Conservation (phyloP, 2,113 vertebrate genomes). For the Calyptomena viridis region DNA sequence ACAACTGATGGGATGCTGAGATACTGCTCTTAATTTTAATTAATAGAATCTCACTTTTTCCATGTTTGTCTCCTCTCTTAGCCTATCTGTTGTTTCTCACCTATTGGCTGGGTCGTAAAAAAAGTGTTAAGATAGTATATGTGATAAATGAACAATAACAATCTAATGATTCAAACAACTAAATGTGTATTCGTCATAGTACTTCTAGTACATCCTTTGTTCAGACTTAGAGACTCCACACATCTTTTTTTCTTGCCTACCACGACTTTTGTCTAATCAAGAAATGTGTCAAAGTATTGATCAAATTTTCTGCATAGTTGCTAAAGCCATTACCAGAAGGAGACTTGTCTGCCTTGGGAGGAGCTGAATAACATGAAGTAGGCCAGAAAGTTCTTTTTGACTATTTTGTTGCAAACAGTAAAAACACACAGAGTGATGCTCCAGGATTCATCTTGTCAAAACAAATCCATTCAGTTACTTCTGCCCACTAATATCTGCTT, state of each 20-base stretch:
- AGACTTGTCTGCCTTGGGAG: not conserved
- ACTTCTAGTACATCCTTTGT: not conserved
- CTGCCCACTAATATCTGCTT: not conserved
- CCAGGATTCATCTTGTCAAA: not conserved
- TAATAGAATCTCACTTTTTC: not conserved
- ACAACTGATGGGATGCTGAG: not conserved
- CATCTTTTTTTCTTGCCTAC: not conserved
- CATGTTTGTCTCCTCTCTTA: not conserved
- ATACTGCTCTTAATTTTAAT: not conserved
- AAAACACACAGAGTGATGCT: not conserved
- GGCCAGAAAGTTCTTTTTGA: not conserved
- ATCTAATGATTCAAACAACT: not conserved
- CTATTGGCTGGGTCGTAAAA: not conserved
- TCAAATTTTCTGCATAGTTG: conserved; percentile 4
- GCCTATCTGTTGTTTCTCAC: not conserved
- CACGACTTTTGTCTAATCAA: not conserved
- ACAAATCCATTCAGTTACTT: not conserved
- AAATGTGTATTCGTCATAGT: not conserved
- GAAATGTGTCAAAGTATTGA: not conserved
- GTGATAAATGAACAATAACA: not conserved
- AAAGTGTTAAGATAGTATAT: not conserved
- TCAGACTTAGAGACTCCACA: not conserved
- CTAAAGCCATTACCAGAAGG: not conserved
- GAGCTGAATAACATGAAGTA: not conserved
- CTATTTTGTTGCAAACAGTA: not conserved